Evolutionary conservation across 2,113 vertebrate species (phyloP).

Genomic region (Condylura cristata): DNA sequence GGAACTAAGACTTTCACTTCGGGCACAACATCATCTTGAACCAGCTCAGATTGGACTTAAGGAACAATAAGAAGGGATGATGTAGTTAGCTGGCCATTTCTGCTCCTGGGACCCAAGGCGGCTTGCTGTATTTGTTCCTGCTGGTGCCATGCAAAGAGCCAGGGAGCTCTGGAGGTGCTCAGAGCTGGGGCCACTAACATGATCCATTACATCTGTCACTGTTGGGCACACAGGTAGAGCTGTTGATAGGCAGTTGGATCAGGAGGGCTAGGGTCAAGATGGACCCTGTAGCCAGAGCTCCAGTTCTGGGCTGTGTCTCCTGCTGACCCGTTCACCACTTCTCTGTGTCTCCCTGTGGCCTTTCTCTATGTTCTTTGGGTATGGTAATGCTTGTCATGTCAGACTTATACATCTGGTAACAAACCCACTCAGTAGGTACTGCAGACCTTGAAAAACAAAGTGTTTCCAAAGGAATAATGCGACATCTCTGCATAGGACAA

Average conservation of each 20-base stretch:
- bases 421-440: not conserved
- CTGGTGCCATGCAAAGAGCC: not conserved
- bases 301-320: not conserved
- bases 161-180: not conserved
- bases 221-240: not conserved
- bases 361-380: not conserved
- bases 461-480: not conserved
- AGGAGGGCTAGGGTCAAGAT: not conserved
- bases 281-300: not conserved
- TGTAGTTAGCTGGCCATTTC: fast-evolving
- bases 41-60: not conserved
- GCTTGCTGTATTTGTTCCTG: not conserved
- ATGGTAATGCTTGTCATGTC: not conserved
- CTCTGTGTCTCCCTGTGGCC: not conserved
- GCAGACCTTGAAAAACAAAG: not conserved
- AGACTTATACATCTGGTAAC: not conserved
- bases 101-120: not conserved
- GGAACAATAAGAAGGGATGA: not conserved
- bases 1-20: not conserved
- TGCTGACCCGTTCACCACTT: not conserved
- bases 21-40: not conserved
- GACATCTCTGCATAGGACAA: not conserved
- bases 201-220: not conserved
- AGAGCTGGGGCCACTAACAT: not conserved
- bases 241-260: not conserved